phyloP scores from a whole-genome alignment of 2,113 vertebrate genomes.

The human region DNA sequence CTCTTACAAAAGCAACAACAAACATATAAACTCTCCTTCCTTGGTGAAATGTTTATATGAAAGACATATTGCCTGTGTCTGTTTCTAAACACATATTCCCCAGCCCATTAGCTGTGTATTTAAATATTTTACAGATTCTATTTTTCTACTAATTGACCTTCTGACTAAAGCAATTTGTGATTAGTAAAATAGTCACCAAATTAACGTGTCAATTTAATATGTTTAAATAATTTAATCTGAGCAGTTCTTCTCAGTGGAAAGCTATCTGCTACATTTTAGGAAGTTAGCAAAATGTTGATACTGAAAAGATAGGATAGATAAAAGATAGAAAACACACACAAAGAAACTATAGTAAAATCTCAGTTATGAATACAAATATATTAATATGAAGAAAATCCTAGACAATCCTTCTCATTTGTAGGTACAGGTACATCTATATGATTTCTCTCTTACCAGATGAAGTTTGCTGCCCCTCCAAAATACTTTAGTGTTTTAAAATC shows the following conservation, averaged over 20 bases:
- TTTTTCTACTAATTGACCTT: slow-evolving; percentile 69
- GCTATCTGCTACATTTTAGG: neutral
- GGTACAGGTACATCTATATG: neutral
- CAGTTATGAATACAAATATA: neutral
- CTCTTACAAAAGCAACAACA: slow-evolving; percentile 33
- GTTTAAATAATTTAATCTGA: slow-evolving; percentile 54
- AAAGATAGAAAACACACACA: neutral
- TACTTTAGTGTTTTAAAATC: neutral
- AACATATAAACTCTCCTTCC: slow-evolving; percentile 20
- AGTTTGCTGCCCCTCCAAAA: neutral
- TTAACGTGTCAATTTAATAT: slow-evolving; percentile 46
- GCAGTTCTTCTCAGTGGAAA: slow-evolving; percentile 40
- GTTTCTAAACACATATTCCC: slow-evolving; percentile 29
- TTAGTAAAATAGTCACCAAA: slow-evolving; percentile 42
- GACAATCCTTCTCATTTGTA: neutral
- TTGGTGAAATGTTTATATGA: slow-evolving; percentile 53
- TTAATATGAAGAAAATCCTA: neutral
- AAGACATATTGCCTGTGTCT: slow-evolving; percentile 10
- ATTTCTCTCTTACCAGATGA: neutral
- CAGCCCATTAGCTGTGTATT: slow-evolving; percentile 32
- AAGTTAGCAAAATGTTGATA: neutral
- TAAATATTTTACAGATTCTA: slow-evolving; percentile 57
- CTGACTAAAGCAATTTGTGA: slow-evolving; percentile 60
- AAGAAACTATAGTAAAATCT: neutral
- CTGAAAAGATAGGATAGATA: neutral